phyloP scores from a whole-genome alignment of 1,140 invertebrate species.

The Drosophila athabasca region DNA sequence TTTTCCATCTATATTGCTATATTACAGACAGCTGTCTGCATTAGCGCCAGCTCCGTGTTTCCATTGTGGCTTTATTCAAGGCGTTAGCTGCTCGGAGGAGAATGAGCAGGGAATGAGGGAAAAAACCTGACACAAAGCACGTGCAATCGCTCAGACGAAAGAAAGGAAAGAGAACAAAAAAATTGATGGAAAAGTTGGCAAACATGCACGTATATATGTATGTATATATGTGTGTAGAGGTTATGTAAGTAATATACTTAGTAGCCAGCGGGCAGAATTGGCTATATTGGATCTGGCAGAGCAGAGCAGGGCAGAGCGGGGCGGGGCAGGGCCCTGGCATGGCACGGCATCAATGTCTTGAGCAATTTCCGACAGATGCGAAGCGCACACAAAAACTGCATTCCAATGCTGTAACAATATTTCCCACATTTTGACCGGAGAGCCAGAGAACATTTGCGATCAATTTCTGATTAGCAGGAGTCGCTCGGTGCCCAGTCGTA shows the following conservation, averaged over 20 bases:
- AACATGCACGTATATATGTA: constrained; percentile 24
- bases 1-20: constrained; percentile 41
- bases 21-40: constrained; percentile 67
- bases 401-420: constrained; percentile 48
- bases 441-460: constrained; percentile 38
- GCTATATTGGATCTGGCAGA: constrained; percentile 31
- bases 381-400: constrained; percentile 46
- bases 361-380: constrained; percentile 53
- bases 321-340: constrained; percentile 20
- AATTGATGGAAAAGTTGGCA: constrained; percentile 46
- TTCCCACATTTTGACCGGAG: constrained; percentile 11
- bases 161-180: constrained; percentile 15
- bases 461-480: constrained; percentile 58
- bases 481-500: constrained; percentile 27
- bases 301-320: neutral
- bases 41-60: constrained; percentile 43
- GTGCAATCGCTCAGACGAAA: constrained; percentile 51
- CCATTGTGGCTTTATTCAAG: constrained; percentile 3
- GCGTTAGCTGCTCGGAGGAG: neutral
- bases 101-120: too few relatives aligned
- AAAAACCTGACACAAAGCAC: constrained; percentile 48
- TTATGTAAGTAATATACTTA: constrained; percentile 46
- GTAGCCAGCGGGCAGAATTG: constrained; percentile 48
- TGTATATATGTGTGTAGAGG: too few relatives aligned
- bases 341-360: constrained; percentile 46